phyloP scores from a whole-genome alignment of 2,888 invertebrate species.

The Aromia moschata region DNA sequence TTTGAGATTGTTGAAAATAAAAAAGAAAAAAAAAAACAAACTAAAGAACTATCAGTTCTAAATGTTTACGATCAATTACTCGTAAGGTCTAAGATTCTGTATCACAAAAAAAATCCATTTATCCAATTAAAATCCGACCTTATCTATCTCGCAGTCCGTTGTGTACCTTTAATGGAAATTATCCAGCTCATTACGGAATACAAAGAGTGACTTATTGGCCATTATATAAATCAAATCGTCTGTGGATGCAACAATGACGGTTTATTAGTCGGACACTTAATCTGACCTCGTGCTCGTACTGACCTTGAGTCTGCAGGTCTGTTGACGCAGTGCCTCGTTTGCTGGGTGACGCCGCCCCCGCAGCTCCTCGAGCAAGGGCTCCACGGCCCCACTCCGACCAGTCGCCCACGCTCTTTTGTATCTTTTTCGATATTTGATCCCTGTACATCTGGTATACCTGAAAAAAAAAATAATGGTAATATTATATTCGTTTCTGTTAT shows the following conservation, averaged over 20 bases:
- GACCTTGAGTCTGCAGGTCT: constrained; percentile 54
- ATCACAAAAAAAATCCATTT: too few species aligned
- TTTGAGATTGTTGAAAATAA: too few species aligned
- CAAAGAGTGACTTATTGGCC: neutral
- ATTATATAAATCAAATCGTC: neutral
- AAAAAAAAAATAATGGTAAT: too few species aligned
- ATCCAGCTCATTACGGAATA: neutral
- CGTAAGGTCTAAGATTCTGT: too few species aligned
- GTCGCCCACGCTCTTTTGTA: constrained; percentile 57
- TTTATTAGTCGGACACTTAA: neutral
- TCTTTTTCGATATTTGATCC: constrained; percentile 55
- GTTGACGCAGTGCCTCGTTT: constrained; percentile 73
- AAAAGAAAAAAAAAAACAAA: too few species aligned
- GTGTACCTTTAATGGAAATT: neutral
- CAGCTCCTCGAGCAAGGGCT: constrained; percentile 79
- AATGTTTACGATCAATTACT: too few species aligned
- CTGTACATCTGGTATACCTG: constrained; percentile 59
- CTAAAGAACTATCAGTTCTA: too few species aligned
- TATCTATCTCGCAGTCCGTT: too few species aligned
- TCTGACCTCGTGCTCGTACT: constrained; percentile 27
- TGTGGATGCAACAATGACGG: neutral
- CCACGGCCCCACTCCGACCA: constrained; percentile 83
- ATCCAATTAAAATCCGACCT: too few species aligned
- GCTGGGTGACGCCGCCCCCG: constrained; percentile 78
- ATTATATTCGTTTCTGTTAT: too few species aligned